Evolutionary conservation across 2,797 vertebrate species (phyloP).

Genomic region (Heteromormyrus szaboi): DNA sequence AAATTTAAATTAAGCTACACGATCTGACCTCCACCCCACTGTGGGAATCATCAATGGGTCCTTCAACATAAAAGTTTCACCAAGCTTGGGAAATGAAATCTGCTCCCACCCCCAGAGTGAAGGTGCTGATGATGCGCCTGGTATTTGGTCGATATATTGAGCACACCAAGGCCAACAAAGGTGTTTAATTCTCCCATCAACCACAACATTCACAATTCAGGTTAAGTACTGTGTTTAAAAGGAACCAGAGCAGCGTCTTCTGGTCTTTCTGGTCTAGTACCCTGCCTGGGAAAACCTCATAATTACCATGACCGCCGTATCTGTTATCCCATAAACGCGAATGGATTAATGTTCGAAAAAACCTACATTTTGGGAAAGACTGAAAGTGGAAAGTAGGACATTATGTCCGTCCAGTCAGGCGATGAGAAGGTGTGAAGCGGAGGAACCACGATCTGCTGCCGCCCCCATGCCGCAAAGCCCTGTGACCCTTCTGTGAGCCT

Average conservation of each 20-base stretch:
- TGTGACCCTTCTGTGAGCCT: not conserved
- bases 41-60: not conserved
- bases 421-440: not conserved
- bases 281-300: not conserved
- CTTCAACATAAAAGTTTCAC: not conserved
- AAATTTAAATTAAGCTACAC: not conserved
- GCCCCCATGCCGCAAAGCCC: not conserved
- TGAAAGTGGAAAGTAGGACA: not conserved
- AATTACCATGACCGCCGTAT: not conserved
- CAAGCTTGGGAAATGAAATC: not conserved
- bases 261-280: not conserved
- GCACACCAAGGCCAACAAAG: not conserved
- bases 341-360: not conserved
- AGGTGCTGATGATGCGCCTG: not conserved
- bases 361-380: not conserved
- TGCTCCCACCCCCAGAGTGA: not conserved
- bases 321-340: too few species aligned
- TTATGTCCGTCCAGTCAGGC: not conserved
- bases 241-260: not conserved
- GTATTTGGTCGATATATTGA: not conserved
- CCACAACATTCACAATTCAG: not conserved
- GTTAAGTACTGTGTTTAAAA: not conserved
- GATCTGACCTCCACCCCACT: not conserved
- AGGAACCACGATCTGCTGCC: not conserved
- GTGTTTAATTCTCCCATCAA: not conserved